Evolutionary conservation across 2,797 vertebrate genomes (phyloP).

Genomic region (Acrossocheilus wenchowensis): DNA sequence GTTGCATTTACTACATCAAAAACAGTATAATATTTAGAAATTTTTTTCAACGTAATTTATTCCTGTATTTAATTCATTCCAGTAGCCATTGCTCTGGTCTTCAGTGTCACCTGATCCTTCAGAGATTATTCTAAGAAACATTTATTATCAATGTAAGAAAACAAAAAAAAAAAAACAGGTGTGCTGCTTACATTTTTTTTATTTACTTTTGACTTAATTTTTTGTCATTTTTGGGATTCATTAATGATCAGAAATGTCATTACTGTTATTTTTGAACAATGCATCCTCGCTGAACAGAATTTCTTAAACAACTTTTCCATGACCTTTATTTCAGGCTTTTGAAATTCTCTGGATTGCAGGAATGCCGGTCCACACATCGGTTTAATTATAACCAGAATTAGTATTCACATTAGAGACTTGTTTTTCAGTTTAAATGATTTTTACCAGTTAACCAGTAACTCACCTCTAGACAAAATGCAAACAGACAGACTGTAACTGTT

Average conservation of each 20-base stretch:
- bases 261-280: background rate
- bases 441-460: background rate
- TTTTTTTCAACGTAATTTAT: too few relatives aligned
- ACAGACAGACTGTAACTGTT: background rate
- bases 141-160: background rate
- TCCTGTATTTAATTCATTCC: background rate
- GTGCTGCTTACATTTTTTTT: background rate
- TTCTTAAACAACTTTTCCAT: background rate
- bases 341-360: background rate
- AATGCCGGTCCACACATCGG: background rate
- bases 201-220: background rate
- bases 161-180: background rate
- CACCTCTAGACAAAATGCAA: background rate
- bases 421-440: background rate
- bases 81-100: background rate
- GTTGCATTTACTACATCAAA: too few relatives aligned
- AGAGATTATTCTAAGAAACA: background rate
- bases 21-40: too few relatives aligned
- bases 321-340: background rate
- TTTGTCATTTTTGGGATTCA: background rate
- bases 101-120: background rate
- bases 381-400: slow-evolving; percentile 6
- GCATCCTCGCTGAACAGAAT: background rate
- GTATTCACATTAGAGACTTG: too few relatives aligned
- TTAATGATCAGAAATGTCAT: background rate